Evolutionary conservation across 2,888 invertebrate species (phyloP), one percentile per base, ranked within the genome.

Genomic region (Drosophila maculinotata): DNA sequence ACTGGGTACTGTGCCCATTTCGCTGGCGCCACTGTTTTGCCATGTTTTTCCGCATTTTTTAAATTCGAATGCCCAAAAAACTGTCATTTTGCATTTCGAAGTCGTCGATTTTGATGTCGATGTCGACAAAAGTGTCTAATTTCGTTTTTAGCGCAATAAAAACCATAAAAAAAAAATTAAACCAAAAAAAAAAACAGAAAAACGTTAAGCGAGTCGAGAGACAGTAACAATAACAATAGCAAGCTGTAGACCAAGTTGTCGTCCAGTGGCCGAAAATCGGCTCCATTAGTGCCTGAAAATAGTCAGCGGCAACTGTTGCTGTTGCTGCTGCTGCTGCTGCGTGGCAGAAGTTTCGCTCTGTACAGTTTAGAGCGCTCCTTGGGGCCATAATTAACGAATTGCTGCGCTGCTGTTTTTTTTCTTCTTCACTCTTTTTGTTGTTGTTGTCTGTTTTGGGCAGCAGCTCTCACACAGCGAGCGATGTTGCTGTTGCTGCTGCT

Each of bases 51-150:
- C 81, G 81, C 87, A 86, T 77, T 73, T 67, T 68, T 52, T 28
- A n/a, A n/a, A 20, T 39, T 25, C 30, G 31, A 36, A 25, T 58
- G 52, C 8, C 39, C 41, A 30, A 41, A 71, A 76, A 64, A 73
- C 56, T 86, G 84, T 79, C 81, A 71, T 69, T 80, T 80, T 80
- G 84, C 84, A 83, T 81, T 77, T 85, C 47, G 31, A 25, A 49
- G 20, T 45, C 12, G 38, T 35, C 15, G 33, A 26, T 26, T n/a
- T 31, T 30, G 25, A 66, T 53, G 53, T 62, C 63, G 74, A 44
- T 56, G 39, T 56, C 80, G 77, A 80, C 80, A 82, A 83, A 79
- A 78, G 88, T 88, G 80, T 84, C 88, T 75, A 88, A 79, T 84
- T 88, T 83, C 84, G 83, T 62, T 73, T 79, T 72, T 57, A 67